Base-by-base conservation (phyloP, 2,113 vertebrate genomes). In the Xenopus borealis region DNA sequence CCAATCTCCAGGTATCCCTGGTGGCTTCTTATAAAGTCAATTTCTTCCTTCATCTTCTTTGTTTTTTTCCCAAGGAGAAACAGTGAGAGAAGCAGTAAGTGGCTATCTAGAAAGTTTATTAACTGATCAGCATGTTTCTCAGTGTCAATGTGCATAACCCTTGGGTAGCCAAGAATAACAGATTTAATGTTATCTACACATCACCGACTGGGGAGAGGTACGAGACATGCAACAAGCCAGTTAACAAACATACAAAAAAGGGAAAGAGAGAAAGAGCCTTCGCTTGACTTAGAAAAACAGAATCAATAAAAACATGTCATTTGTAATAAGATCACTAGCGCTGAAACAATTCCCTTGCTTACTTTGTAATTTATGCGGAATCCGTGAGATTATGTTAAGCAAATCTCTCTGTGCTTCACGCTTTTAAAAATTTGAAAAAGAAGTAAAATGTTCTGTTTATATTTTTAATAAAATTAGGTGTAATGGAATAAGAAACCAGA, bases 181-280 rank as follows among this genome's bases (percentile, higher is more conserved):
- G 59, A 76, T 76, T 69, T 76, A 76, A 76, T 69, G 73, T 76
- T 76, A 75, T 69, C 73, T 64, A 64, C 45, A 76, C 73, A 62
- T 55, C 58, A 11, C 58, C 66, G 45, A 76, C 73, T 69, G 59
- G 55, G 66, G 73, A 69, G 73, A 30, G 66, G 47, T 57, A 75
- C 72, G 62, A 62, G 52, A 20, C 45, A 53, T 62, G 27, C 72
- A 75, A 69, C 46, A 62, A 47, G 57, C 72, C 57, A 62, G 57
- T 67, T 69, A 75, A 47, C 66, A 69, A 19, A 14, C 40, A 50
- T 6, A 12, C 47, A 50, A 50, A 50, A 50, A 16, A 16, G 3
- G 53, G 53, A n/a, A n/a, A n/a, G 16, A 53, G 14, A 53, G 16
- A 17, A 16, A 44, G 17, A 40, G 30, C 10, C 59, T 12, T 62